These are phyloP conservation scores for Leptinotarsa juncta DNA, from an alignment of 2,888 invertebrate species.

Conservation along the genomic window DNA sequence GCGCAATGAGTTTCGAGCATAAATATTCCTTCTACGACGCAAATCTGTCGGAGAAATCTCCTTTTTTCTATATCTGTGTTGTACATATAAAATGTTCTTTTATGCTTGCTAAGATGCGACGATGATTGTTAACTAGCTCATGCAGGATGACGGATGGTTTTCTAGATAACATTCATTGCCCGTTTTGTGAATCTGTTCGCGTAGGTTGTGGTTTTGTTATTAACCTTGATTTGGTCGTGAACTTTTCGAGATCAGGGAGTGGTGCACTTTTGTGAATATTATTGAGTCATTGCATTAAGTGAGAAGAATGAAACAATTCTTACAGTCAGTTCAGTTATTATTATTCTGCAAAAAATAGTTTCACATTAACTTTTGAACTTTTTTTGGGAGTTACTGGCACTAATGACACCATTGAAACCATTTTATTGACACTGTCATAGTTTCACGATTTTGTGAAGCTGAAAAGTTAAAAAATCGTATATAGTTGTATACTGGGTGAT, in stretches of 20 bases:
- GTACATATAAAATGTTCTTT: constrained; percentile 9
- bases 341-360: too few relatives aligned
- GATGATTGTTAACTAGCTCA: constrained; percentile 21
- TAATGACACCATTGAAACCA: too few relatives aligned
- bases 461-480: too few relatives aligned
- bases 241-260: constrained; percentile 9
- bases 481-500: too few relatives aligned
- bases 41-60: background rate
- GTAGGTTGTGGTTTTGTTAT: constrained; percentile 22
- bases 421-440: too few relatives aligned
- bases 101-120: constrained; percentile 15
- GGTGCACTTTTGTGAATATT: background rate
- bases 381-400: too few relatives aligned
- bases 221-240: constrained; percentile 25
- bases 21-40: background rate
- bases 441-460: too few relatives aligned
- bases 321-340: too few relatives aligned
- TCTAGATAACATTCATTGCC: constrained; percentile 24
- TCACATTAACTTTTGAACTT: too few relatives aligned
- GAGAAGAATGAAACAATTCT: too few relatives aligned
- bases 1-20: background rate
- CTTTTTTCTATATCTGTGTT: constrained; percentile 10
- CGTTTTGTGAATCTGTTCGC: constrained; percentile 21
- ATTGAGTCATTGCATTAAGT: background rate
- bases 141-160: constrained; percentile 25